A percentile compares a stretch with the other conserved stretches of the same genome.
Evolutionary conservation across 2,797 vertebrate species (phyloP).

Genomic region (Scolopax rusticola): DNA sequence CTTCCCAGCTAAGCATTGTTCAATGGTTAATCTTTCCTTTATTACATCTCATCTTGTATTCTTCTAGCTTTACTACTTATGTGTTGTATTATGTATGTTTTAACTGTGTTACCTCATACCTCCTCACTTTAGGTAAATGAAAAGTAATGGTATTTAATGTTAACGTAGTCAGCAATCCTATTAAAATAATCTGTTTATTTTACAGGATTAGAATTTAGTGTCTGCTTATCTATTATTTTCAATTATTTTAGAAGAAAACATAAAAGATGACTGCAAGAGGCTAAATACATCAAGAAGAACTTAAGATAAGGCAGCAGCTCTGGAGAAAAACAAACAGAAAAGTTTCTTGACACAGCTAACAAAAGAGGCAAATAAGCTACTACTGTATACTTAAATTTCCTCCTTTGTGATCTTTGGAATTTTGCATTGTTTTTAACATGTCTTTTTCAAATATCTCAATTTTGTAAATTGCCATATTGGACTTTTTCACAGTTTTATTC

Average conservation of each 20-base stretch:
- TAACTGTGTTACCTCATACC: background rate
- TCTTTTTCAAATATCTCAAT: background rate
- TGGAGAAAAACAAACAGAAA: background rate
- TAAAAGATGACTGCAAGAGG: background rate
- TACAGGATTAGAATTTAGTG: background rate
- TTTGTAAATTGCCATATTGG: background rate
- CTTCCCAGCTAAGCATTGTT: background rate
- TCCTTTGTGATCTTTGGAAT: background rate
- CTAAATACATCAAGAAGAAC: background rate
- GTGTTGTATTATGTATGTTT: background rate
- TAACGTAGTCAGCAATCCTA: background rate
- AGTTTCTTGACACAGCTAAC: background rate
- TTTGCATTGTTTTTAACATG: background rate
- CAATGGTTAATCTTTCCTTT: background rate
- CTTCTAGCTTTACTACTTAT: background rate
- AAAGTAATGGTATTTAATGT: background rate
- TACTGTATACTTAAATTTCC: background rate
- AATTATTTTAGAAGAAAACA: background rate
- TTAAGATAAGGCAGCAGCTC: background rate
- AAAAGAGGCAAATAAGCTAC: background rate
- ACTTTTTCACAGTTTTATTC: background rate
- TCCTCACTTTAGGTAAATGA: background rate
- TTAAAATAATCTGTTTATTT: background rate
- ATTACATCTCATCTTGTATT: background rate
- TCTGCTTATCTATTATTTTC: background rate